Evolutionary conservation across 2,797 vertebrate species (phyloP).

Genomic region (Typhlichthys eigenmanni): DNA sequence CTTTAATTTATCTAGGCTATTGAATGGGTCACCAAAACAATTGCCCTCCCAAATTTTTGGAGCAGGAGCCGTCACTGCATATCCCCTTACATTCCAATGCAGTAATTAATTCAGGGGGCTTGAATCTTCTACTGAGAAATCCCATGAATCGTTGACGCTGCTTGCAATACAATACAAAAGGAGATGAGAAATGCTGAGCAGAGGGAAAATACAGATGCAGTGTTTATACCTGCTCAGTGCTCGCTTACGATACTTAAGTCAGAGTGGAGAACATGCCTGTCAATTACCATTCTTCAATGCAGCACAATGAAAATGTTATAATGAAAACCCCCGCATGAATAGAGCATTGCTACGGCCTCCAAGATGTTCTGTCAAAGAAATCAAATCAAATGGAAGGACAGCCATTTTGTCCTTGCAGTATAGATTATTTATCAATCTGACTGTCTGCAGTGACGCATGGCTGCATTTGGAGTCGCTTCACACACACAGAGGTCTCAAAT

Average conservation of each 20-base stretch:
- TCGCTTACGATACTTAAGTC: conserved; percentile 39
- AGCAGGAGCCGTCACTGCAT: conserved; percentile 69
- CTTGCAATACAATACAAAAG: conserved; percentile 57
- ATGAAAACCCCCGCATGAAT: conserved; percentile 41
- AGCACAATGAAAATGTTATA: conserved; percentile 63
- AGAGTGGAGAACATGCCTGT: conserved; percentile 50
- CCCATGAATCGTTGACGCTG: conserved; percentile 69
- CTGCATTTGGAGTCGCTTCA: conserved; percentile 71
- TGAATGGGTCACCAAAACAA: too few species aligned
- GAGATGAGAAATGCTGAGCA: conserved; percentile 66
- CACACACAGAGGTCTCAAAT: conserved; percentile 59
- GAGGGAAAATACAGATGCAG: conserved; percentile 55
- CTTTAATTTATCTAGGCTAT: too few species aligned
- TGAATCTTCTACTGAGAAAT: conserved; percentile 71
- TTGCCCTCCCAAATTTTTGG: too few species aligned
- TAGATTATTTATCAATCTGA: conserved; percentile 78
- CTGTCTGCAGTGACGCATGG: conserved; percentile 62
- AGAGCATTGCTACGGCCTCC: conserved; percentile 43
- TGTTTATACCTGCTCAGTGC: conserved; percentile 61
- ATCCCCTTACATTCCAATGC: conserved; percentile 64
- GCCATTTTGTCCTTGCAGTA: conserved; percentile 72
- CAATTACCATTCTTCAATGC: conserved; percentile 64
- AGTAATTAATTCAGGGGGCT: conserved; percentile 60
- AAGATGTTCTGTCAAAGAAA: conserved; percentile 66
- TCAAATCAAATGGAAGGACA: conserved; percentile 68